A percentile compares a stretch with the other conserved stretches of the same genome.
These are phyloP conservation scores for Nebria salina DNA, from an alignment of 2,888 invertebrate species.

Conservation along the genomic window DNA sequence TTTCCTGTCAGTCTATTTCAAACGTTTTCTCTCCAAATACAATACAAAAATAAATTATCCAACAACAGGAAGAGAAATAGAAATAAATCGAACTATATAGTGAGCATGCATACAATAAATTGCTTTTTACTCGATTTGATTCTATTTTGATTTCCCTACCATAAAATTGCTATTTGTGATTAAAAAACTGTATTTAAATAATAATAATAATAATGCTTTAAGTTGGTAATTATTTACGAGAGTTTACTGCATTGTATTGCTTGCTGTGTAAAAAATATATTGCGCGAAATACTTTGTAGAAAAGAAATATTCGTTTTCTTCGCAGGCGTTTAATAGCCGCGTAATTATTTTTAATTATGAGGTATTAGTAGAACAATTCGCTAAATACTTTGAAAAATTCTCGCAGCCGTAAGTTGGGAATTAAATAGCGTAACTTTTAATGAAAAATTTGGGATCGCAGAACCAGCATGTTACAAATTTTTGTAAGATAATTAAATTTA, in stretches of 20 bases:
- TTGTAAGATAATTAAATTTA: neutral
- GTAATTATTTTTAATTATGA: constrained; percentile 1
- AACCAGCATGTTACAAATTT: neutral
- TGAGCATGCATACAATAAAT: neutral
- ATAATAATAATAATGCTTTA: too few species aligned
- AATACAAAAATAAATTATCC: neutral
- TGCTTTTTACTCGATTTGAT: neutral
- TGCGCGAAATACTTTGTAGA: neutral
- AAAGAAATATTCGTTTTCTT: neutral
- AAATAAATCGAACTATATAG: neutral
- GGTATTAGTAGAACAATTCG: neutral
- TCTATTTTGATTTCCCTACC: neutral
- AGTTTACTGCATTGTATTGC: too few species aligned
- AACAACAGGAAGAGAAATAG: neutral
- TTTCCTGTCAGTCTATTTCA: neutral
- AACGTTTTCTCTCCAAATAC: neutral
- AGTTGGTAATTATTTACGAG: too few species aligned
- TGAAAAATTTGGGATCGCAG: neutral
- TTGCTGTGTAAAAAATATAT: neutral
- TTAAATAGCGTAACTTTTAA: constrained; percentile 1
- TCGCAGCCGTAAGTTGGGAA: neutral
- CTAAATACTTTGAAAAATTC: neutral
- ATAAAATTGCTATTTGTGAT: too few species aligned
- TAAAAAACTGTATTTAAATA: too few species aligned
- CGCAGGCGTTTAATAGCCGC: neutral